Evolutionary conservation across 2,113 vertebrate genomes (phyloP), one percentile per base, ranked within the genome.

Genomic region (Daphoenositta chrysoptera): DNA sequence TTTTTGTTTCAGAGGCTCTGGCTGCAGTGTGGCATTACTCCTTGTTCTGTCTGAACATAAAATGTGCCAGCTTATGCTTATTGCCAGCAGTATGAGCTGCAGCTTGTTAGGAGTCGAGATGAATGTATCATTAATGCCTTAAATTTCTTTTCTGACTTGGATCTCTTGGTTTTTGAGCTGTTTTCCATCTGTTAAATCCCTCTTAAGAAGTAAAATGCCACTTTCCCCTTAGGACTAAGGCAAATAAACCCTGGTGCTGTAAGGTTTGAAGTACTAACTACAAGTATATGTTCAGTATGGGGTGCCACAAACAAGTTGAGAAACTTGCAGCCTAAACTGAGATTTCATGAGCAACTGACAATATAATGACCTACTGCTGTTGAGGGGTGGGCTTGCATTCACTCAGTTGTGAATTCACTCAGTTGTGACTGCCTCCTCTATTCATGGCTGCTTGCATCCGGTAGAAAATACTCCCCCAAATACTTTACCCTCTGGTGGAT

Each of bases 91-190:
- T 21, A 24, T 90, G 56, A 87, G 7, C 1, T 88, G 82, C 13
- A 83, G 39, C 28, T 86, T 83, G 7, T 73, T 66, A 44, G 30
- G 37, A 70, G 20, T 64, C 0, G 1, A 91, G n/a, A 9, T 88
- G 82, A 94, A 92, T 93, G 87, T 94, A 78, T 91, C 47, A 50
- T 66, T 58, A 30, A 89, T 90, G 90, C 94, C 86, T 95, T 97
- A 92, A 71, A 61, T 78, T 48, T 78, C 10, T 70, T 68, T 64
- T 42, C 61, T 39, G 15, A 6, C 13, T 77, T 86, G 44, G 35
- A 66, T 70, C 40, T 23, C 35, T 80, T 85, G 50, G 24, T 73
- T 58, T 85, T 57, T 30, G n/a, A 79, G 37, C 53, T 57, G 11
- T 61, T 76, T 63, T 77, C 39, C 15, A 71, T 60, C 45, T 89